Base-by-base conservation (phyloP, 1,140 invertebrate species). In the Lordiphosa stackelbergi region DNA sequence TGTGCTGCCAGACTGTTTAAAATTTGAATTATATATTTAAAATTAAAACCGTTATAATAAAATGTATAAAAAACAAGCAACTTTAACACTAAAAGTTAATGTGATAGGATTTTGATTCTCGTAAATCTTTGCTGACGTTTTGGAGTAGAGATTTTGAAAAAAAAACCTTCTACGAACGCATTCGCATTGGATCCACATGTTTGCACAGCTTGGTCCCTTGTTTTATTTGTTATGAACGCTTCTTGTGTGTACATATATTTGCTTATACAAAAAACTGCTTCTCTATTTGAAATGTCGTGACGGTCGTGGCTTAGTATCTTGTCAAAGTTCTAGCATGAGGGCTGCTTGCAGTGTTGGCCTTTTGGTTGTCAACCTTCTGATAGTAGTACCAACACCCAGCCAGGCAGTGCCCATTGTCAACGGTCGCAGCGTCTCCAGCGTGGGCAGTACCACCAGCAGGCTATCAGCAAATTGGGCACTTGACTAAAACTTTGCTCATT, bases 81-180 rank as follows among this genome's bases (percentile, higher is more conserved):
- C 10, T 41, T 41, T 5, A 19, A 19, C 8, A 2, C 3, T 16
- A 2, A 10, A 19, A 28, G 5, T 28, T 43, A 7, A 8, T 31
- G 7, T 31, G 11, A 24, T 1, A 7, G 4, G 19, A 19, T 19
- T 2, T 19, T 19, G 19, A 4, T 31, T 4, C 42, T 45, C 7
- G 24, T 3, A 5, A 2, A 28, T 28, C 19, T 41, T 61, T 58
- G 53, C 35, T 78, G 56, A 73, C 51, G 58, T 54, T 53, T 36
- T 42, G 46, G 35, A 54, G 75, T 72, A 66, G 64, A 83, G 77
- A 83, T 83, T 83, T 83, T 59, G n/a, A n/a, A n/a, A 83, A 83
- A 73, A 7, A 31, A 31, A 79, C 74, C 79, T 62, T 72, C 51
- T 42, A 65, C 46, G 40, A 55, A 43, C 59, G 42, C 61, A 66